Evolutionary conservation across 2,113 vertebrate species (phyloP).

Genomic region (Brachirus orientalis): DNA sequence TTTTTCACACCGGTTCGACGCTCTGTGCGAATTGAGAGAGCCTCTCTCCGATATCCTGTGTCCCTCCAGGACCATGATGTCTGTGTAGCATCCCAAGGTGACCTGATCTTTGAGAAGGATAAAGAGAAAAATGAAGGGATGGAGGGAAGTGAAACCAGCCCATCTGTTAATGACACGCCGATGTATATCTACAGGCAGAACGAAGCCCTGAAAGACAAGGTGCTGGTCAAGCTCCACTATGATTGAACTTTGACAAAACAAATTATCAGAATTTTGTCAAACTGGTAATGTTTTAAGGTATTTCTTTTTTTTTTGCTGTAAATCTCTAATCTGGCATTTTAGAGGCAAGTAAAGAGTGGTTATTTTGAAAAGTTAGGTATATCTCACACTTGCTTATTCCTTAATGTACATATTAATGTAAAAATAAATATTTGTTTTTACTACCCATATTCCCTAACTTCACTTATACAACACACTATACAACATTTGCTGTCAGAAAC

Average conservation of each 20-base stretch:
- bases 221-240: slow-evolving; percentile 62
- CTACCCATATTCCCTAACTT: too few species aligned
- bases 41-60: slow-evolving; percentile 54
- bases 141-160: neutral
- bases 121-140: neutral
- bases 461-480: too few species aligned
- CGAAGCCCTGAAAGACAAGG: slow-evolving; percentile 74
- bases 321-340: too few species aligned
- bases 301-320: too few species aligned
- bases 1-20: slow-evolving; percentile 84
- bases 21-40: slow-evolving; percentile 78
- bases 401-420: too few species aligned
- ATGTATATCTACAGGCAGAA: slow-evolving; percentile 83
- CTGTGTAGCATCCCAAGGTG: slow-evolving; percentile 77
- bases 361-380: too few species aligned
- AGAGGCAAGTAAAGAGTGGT: too few species aligned
- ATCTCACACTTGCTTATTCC: too few species aligned
- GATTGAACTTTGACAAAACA: slow-evolving; percentile 13
- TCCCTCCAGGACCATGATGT: slow-evolving; percentile 79
- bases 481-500: too few species aligned
- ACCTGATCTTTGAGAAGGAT: slow-evolving; percentile 66
- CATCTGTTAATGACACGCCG: neutral
- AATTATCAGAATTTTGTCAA: neutral
- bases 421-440: too few species aligned
- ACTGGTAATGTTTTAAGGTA: too few species aligned